Percentiles rank a stretch among this genome's conserved stretches.
These are phyloP conservation scores for Cyclargus thomasi DNA, from an alignment of 1,140 invertebrate species.

Conservation along the genomic window DNA sequence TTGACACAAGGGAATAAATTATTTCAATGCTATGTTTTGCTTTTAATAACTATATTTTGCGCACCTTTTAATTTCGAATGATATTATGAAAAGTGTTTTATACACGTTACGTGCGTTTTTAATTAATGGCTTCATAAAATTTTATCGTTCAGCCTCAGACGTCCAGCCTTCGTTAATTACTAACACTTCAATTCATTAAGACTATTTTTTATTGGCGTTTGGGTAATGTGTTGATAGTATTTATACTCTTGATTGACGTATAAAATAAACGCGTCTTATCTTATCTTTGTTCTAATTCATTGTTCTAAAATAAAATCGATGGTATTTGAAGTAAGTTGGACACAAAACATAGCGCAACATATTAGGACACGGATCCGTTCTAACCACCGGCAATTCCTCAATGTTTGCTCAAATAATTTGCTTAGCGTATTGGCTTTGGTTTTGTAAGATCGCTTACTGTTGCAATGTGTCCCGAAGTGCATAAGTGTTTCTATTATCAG, in stretches of 20 bases:
- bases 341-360: background rate
- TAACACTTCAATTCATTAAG: too few species aligned
- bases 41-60: background rate
- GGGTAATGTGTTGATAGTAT: too few species aligned
- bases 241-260: too few species aligned
- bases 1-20: background rate
- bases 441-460: slow-evolving; percentile 1
- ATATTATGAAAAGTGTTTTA: too few species aligned
- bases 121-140: too few species aligned
- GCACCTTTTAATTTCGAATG: background rate
- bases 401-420: slow-evolving; percentile 5
- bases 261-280: too few species aligned
- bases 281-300: too few species aligned
- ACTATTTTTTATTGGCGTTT: too few species aligned
- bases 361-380: slow-evolving; percentile 11
- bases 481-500: slow-evolving; percentile 8
- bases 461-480: background rate
- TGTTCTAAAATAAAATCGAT: too few species aligned
- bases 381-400: slow-evolving; percentile 11
- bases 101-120: too few species aligned
- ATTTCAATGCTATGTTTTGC: background rate
- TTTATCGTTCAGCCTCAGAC: too few species aligned
- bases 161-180: too few species aligned
- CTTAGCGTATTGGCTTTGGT: background rate
- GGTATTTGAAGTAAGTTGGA: slow-evolving; percentile 4